Evolutionary conservation across 2,113 vertebrate genomes (phyloP).

Genomic region (Chinchilla lanigera): DNA sequence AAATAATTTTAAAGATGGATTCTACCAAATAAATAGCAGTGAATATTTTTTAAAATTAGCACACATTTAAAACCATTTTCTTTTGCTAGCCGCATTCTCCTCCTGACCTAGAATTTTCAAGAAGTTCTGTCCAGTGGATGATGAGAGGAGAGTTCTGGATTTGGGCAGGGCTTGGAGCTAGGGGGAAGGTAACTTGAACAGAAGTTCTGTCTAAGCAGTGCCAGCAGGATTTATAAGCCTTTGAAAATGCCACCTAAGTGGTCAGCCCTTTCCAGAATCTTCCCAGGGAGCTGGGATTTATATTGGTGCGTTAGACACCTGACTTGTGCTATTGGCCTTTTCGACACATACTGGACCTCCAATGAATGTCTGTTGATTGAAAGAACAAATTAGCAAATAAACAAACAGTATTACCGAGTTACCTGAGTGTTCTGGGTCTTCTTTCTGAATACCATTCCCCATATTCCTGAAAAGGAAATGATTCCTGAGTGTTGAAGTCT

Average conservation of each 20-base stretch:
- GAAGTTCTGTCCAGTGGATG: background rate
- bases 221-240: background rate
- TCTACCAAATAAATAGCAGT: background rate
- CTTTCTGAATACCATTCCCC: background rate
- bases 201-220: background rate
- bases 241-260: background rate
- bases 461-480: background rate
- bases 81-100: background rate
- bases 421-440: background rate
- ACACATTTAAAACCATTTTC: background rate
- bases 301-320: background rate
- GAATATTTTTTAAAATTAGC: background rate
- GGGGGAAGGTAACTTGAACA: background rate
- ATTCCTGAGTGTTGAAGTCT: background rate
- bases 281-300: background rate
- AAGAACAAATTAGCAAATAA: background rate
- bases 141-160: background rate
- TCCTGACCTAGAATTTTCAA: background rate
- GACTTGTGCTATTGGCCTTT: background rate
- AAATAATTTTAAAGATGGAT: constrained; percentile 18
- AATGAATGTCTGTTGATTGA: background rate
- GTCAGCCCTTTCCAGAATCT: constrained; percentile 18
- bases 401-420: background rate
- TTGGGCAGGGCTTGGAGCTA: background rate
- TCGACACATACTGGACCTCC: background rate